phyloP scores from a whole-genome alignment of 92 coral and sea anemone species.

The Heteractis magnifica region DNA sequence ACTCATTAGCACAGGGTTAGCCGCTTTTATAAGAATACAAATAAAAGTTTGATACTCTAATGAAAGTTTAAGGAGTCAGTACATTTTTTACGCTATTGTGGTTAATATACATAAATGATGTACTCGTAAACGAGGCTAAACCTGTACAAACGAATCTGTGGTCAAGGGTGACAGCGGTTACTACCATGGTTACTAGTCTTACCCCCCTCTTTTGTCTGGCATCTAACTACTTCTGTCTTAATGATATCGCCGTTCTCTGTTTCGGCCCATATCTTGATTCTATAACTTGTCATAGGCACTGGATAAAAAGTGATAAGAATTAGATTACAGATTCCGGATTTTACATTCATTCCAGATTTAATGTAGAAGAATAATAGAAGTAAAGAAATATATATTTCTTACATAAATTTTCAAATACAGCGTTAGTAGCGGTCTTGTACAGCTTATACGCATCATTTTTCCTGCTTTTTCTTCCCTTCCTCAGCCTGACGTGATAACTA shows the following conservation, averaged over 20 bases:
- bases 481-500: constrained; percentile 15
- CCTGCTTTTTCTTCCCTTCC: constrained; percentile 16
- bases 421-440: constrained; percentile 22
- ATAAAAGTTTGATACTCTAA: no score
- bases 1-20: no score
- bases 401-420: constrained; percentile 33
- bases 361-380: no score
- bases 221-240: constrained; percentile 40
- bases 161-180: no score
- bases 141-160: no score
- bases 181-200: background rate
- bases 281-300: constrained; percentile 47
- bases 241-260: constrained; percentile 14
- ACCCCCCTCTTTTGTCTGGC: constrained; percentile 65
- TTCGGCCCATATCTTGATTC: constrained; percentile 45
- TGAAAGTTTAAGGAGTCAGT: no score
- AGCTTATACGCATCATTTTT: constrained; percentile 7
- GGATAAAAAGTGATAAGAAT: background rate
- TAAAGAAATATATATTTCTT: background rate
- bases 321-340: no score
- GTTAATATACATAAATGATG: no score
- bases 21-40: no score
- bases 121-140: no score
- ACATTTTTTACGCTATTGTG: no score
- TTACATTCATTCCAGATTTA: no score